Conservation (phyloP, 2,113 vertebrate species). For the Lampris megalopsis region DNA sequence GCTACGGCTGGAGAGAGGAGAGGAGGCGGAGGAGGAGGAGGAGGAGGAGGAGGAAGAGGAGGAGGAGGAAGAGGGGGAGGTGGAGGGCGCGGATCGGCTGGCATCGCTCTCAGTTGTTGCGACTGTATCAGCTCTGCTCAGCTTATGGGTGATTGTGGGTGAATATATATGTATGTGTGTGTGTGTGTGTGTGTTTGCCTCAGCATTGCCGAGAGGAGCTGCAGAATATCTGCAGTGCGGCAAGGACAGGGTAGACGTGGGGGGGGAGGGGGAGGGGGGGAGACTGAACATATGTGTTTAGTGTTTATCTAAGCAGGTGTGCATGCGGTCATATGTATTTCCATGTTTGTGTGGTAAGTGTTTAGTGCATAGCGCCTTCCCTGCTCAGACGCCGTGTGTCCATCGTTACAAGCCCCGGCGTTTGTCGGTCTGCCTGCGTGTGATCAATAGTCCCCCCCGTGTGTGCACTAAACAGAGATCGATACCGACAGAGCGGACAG, state of each 20-base stretch:
- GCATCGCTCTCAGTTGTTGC: constrained; percentile 56
- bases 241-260: constrained; percentile 17
- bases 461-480: constrained; percentile 70
- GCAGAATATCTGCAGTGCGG: constrained; percentile 49
- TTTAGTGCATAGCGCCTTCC: not conserved
- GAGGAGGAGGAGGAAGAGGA: constrained; percentile 17
- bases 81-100: constrained; percentile 25
- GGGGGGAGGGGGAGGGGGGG: constrained; percentile 27
- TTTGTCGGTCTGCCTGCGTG: constrained; percentile 32
- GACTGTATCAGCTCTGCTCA: constrained; percentile 49
- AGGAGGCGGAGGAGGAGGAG: too few species aligned
- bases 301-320: constrained; percentile 3
- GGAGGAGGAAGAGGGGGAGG: constrained; percentile 17
- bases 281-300: constrained; percentile 31
- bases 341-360: not conserved
- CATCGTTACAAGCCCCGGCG: not conserved
- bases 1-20: constrained; percentile 47
- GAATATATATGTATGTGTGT: constrained; percentile 12
- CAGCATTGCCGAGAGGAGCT: constrained; percentile 1
- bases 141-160: constrained; percentile 28
- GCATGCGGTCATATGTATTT: not conserved
- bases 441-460: constrained; percentile 62
- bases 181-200: constrained; percentile 11
- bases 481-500: constrained; percentile 67
- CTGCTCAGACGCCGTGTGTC: constrained; percentile 12